Evolutionary conservation across 2,888 invertebrate genomes (phyloP), one percentile per base, ranked within the genome.

Genomic region (Scelioninae gen. 1): DNA sequence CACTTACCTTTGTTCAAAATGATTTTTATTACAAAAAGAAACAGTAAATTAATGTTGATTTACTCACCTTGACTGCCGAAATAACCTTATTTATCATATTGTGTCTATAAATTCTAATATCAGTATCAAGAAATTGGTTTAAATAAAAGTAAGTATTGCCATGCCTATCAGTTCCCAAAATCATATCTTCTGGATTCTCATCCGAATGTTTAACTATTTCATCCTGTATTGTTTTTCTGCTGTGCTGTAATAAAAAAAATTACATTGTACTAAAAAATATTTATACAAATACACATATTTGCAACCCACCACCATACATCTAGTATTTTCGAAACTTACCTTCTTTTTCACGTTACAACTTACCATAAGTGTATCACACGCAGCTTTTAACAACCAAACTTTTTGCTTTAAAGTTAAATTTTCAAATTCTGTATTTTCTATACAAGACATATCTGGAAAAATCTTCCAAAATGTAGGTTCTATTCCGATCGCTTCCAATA

Each of bases 381-480:
- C 89, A 43, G 93, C 92, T 89, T 94, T 94, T 45, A 94, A 86
- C 47, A 94, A 90, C 94, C 94, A 94, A 8, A 94, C 93, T 86
- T 93, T 92, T 83, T 93, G 93, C 84, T 92, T 93, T 62, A 93
- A 93, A 11, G 89, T 92, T 55, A 94, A 89, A 63, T 94, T 93
- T 86, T 94, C 94, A 86, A 94, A 94, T 49, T 92, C 91, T 76
- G 90, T 92, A 65, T 92, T 92, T 34, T 93, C 92, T 58, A 94
- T 86, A 8, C 93, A 93, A 83, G 93, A 93, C 66, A 88, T 90
- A 53, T 92, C 92, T 1, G 94, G 94, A 83, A 94, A 91, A 45
- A 94, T 90, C 34, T 90, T 90, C 93, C 94, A 94, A 87, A 94
- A 94, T 82, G 92, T 91, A 15, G 93, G 93, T 85, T 94, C 94